A percentile compares a stretch with the other conserved stretches of the same genome.
These are phyloP conservation scores for Coranthus polyacanthus DNA, from an alignment of 2,797 vertebrate genomes.

Conservation along the genomic window DNA sequence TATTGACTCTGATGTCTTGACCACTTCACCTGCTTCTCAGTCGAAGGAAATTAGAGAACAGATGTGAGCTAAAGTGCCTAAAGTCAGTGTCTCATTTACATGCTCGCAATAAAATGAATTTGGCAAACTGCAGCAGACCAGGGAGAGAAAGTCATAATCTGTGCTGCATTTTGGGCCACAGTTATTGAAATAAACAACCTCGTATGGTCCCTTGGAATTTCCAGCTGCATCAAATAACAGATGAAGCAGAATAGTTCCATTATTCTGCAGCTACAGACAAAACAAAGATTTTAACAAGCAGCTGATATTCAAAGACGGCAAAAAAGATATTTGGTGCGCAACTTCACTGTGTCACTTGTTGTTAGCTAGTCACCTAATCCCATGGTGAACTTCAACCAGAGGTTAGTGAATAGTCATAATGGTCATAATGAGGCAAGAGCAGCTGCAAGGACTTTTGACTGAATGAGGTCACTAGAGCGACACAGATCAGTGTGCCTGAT, in stretches of 20 bases:
- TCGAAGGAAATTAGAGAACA: constrained; percentile 52
- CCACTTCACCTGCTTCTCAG: constrained; percentile 34
- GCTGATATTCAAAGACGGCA: constrained; percentile 6
- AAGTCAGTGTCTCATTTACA: constrained; percentile 63
- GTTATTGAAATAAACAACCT: constrained; percentile 50
- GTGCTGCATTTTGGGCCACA: constrained; percentile 40
- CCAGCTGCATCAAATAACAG: constrained; percentile 19
- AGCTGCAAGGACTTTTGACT: constrained; percentile 83
- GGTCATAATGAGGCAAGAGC: constrained; percentile 81
- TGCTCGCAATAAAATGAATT: constrained; percentile 61
- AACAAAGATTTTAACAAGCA: neutral
- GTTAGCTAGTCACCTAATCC: constrained; percentile 58
- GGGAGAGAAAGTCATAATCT: constrained; percentile 48
- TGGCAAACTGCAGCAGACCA: constrained; percentile 53
- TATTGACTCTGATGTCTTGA: constrained; percentile 30
- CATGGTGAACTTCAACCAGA: constrained; percentile 65
- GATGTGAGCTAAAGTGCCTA: constrained; percentile 32
- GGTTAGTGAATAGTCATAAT: constrained; percentile 75
- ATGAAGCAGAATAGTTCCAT: constrained; percentile 23
- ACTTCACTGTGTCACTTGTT: constrained; percentile 34
- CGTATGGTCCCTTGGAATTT: constrained; percentile 32
- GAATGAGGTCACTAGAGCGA: constrained; percentile 84
- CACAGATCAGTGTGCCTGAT: constrained; percentile 81
- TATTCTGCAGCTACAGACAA: constrained; percentile 29
- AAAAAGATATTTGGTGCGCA: constrained; percentile 21